Conservation (phyloP, 2,797 vertebrate species). For the Molossus molossus region DNA sequence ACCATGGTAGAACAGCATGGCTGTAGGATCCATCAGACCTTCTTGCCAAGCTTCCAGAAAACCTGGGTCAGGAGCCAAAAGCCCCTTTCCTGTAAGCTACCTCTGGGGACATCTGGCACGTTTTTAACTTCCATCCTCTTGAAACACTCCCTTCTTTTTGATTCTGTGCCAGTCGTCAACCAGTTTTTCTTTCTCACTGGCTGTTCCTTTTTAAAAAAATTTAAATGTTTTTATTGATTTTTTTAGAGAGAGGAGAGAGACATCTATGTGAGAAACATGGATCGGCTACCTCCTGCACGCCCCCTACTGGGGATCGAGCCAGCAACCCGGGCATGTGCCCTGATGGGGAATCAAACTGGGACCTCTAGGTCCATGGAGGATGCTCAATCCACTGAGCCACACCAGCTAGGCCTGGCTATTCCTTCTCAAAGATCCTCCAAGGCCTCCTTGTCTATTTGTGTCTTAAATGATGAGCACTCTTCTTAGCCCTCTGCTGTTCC, state of each 20-base stretch:
- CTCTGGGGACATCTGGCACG: not conserved
- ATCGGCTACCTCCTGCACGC: too few species aligned
- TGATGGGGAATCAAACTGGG: too few species aligned
- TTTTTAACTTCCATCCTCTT: not conserved
- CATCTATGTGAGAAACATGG: too few species aligned
- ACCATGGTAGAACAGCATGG: not conserved
- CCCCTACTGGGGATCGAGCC: too few species aligned
- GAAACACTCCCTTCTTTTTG: not conserved
- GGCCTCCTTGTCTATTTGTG: not conserved
- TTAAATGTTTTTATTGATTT: too few species aligned
- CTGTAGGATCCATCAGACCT: not conserved
- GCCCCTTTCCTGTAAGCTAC: not conserved
- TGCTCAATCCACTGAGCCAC: too few species aligned
- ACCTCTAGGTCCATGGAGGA: too few species aligned
- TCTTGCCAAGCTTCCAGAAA: slow-evolving; percentile 2
- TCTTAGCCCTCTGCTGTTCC: slow-evolving; percentile 8
- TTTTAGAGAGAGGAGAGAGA: too few species aligned
- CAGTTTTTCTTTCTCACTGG: slow-evolving; percentile 19
- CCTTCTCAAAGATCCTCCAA: slow-evolving; percentile 40
- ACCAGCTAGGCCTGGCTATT: not conserved
- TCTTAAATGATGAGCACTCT: not conserved
- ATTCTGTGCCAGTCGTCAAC: not conserved
- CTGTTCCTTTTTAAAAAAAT: not conserved
- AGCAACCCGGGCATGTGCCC: too few species aligned
- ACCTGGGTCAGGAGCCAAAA: not conserved